Conservation (phyloP, 2,113 vertebrate species). For the Hyla sarda region DNA sequence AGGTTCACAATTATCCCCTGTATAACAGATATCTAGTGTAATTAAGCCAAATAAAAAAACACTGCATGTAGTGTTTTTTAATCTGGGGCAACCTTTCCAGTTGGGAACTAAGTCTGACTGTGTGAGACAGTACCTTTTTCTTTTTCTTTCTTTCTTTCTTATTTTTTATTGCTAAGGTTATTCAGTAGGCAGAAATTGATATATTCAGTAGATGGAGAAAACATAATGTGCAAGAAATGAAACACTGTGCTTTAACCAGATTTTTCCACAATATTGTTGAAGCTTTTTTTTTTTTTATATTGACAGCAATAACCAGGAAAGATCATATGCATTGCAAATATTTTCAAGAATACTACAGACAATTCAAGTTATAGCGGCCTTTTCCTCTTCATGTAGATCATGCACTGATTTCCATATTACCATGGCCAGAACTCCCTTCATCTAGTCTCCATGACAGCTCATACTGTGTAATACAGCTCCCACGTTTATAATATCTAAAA, state of each 20-base stretch:
- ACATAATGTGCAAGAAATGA: neutral
- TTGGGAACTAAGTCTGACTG: too few relatives aligned
- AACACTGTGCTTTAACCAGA: neutral
- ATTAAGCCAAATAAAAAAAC: too few relatives aligned
- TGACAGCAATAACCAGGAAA: neutral
- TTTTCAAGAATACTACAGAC: neutral
- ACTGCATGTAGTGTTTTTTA: too few relatives aligned
- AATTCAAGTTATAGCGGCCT: slow-evolving; percentile 4
- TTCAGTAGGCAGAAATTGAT: too few relatives aligned
- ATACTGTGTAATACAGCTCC: neutral
- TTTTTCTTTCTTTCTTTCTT: too few relatives aligned
- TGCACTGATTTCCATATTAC: slow-evolving; percentile 18
- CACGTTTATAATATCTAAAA: slow-evolving; percentile 7
- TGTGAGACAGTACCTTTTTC: too few relatives aligned
- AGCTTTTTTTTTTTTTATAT: neutral
- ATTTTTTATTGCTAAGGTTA: too few relatives aligned
- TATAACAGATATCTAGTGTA: too few relatives aligned
- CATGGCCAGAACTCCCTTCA: slow-evolving; percentile 1
- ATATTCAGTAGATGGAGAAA: neutral
- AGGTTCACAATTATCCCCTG: too few relatives aligned
- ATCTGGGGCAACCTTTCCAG: too few relatives aligned
- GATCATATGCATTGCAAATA: neutral
- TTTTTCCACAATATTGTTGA: neutral
- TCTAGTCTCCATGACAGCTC: slow-evolving; percentile 8
- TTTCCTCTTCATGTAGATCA: slow-evolving; percentile 6